phyloP scores from a whole-genome alignment of 1,140 invertebrate genomes.

The Drosophila pruinosa region DNA sequence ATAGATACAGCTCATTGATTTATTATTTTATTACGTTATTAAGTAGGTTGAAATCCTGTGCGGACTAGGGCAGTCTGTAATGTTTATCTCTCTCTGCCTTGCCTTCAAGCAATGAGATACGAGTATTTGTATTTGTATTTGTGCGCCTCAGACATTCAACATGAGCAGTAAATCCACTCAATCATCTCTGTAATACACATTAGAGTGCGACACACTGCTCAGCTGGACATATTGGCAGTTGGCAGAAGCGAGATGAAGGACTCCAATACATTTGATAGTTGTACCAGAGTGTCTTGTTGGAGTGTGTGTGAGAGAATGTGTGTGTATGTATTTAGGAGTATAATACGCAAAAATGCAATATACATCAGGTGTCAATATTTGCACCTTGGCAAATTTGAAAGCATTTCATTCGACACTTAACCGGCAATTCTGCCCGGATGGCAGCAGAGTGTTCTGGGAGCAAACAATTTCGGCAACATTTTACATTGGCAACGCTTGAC shows the following conservation, averaged over 20 bases:
- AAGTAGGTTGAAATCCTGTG: conserved; percentile 53
- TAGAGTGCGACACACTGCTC: conserved; percentile 14
- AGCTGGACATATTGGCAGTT: conserved; percentile 25
- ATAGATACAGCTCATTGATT: conserved; percentile 23
- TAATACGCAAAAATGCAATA: conserved; percentile 52
- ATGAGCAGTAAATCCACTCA: conserved; percentile 74
- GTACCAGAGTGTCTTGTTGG: neutral
- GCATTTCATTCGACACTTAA: conserved; percentile 60
- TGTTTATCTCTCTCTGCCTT: conserved; percentile 50
- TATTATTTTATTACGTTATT: conserved; percentile 46
- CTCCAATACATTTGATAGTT: neutral
- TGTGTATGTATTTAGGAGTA: neutral
- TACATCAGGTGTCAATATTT: conserved; percentile 71
- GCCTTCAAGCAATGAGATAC: conserved; percentile 33
- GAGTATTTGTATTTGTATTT: conserved; percentile 50
- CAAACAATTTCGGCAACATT: conserved; percentile 43
- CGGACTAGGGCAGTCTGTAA: conserved; percentile 60
- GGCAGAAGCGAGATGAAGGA: neutral
- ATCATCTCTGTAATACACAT: conserved; percentile 72
- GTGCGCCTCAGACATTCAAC: conserved; percentile 53
- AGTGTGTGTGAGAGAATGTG: conserved; percentile 11
- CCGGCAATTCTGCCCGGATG: conserved; percentile 6
- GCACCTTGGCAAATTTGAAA: conserved; percentile 67
- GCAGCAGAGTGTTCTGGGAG: neutral
- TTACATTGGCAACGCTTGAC: conserved; percentile 75